Conservation (phyloP, 1,140 invertebrate genomes). For the Drosophila nasuta region DNA sequence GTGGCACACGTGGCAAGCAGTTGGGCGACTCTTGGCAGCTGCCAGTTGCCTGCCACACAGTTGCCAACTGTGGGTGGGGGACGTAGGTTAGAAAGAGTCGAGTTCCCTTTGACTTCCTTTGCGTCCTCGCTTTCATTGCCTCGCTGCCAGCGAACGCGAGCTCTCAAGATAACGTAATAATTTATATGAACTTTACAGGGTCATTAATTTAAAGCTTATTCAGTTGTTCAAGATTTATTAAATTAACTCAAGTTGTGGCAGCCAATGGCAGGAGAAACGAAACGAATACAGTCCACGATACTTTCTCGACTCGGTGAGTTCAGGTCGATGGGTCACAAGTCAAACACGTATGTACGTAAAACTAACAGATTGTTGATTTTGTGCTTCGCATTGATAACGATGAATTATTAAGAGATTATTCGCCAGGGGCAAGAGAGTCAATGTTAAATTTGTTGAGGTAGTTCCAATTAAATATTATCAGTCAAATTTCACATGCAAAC, state of each 20-base stretch:
- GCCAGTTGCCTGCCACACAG: slow-evolving; percentile 26
- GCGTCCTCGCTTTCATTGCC: slow-evolving; percentile 14
- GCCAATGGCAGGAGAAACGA: slow-evolving; percentile 24
- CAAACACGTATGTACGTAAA: slow-evolving; percentile 1
- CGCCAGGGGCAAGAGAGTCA: too few relatives aligned
- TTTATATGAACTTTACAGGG: slow-evolving; percentile 84
- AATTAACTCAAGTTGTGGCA: slow-evolving; percentile 84
- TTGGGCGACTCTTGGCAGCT: slow-evolving; percentile 47
- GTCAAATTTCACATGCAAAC: too few relatives aligned
- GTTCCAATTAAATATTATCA: too few relatives aligned
- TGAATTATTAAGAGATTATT: too few relatives aligned
- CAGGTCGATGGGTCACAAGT: slow-evolving; percentile 2
- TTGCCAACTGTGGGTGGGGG: not conserved
- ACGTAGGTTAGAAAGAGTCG: not conserved
- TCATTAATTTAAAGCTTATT: slow-evolving; percentile 85
- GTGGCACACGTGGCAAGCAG: slow-evolving; percentile 59
- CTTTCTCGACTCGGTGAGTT: not conserved
- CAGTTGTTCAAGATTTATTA: slow-evolving; percentile 85
- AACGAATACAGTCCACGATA: slow-evolving; percentile 1
- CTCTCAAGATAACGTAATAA: slow-evolving; percentile 77
- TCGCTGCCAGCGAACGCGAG: slow-evolving; percentile 27
- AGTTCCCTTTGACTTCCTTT: not conserved
- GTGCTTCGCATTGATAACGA: too few relatives aligned
- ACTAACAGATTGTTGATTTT: too few relatives aligned
- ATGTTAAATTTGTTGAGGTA: too few relatives aligned